phyloP scores from a whole-genome alignment of 2,797 vertebrate species.

The Prionace glauca region DNA sequence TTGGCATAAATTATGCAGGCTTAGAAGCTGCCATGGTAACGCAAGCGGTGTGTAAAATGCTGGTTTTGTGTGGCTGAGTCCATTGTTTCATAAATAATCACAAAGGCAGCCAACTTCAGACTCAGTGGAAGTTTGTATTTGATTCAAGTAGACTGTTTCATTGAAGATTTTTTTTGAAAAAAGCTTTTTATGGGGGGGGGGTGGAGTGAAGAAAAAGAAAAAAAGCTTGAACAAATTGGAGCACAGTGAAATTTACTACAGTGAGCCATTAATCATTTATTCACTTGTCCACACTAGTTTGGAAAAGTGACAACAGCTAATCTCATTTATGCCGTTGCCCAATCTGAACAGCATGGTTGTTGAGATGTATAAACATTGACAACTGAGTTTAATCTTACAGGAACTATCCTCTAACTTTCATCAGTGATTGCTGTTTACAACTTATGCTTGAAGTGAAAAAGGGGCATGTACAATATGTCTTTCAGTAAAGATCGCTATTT shows the following conservation, averaged over 20 bases:
- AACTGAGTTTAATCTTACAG: not conserved
- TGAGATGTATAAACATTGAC: constrained; percentile 23
- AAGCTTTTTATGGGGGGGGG: not conserved
- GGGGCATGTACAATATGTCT: not conserved
- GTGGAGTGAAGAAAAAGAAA: not conserved
- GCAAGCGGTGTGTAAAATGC: constrained; percentile 47
- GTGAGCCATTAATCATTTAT: constrained; percentile 45
- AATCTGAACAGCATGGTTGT: not conserved
- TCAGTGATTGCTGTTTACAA: not conserved
- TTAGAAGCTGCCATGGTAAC: constrained; percentile 57
- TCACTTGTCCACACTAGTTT: constrained; percentile 42
- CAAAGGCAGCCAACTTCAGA: not conserved
- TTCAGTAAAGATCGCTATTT: not conserved
- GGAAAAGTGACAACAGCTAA: constrained; percentile 43
- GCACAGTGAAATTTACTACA: not conserved
- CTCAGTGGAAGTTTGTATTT: not conserved
- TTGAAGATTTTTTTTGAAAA: not conserved
- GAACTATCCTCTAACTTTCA: not conserved
- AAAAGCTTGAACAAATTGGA: not conserved
- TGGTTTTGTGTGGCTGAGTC: constrained; percentile 29
- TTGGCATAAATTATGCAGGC: constrained; percentile 48
- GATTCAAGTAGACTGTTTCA: not conserved
- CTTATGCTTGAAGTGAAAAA: not conserved
- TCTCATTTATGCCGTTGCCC: not conserved
- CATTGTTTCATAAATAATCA: constrained; percentile 36